Conservation (phyloP, 2,888 invertebrate species). For the Odontocerum albicorne region DNA sequence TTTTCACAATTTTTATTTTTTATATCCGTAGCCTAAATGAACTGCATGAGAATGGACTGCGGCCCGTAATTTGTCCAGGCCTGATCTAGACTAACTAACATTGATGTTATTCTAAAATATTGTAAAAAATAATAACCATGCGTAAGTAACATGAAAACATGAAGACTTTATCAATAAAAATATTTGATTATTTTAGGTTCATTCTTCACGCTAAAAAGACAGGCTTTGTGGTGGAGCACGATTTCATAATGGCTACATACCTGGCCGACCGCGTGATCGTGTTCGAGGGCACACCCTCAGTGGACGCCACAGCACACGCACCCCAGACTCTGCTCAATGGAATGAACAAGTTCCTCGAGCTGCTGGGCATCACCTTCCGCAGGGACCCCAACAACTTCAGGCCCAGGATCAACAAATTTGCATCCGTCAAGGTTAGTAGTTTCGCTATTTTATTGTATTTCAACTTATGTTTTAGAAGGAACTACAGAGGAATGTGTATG, state of each 20-base stretch:
- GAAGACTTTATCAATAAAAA: too few relatives aligned
- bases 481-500: too few relatives aligned
- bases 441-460: background rate
- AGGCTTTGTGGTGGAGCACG: constrained; percentile 99
- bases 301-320: constrained; percentile 84
- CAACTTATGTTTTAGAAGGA: too few relatives aligned
- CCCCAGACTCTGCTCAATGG: constrained; percentile 94
- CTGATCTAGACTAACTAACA: too few relatives aligned
- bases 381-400: constrained; percentile 98
- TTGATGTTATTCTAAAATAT: too few relatives aligned
- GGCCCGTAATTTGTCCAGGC: too few relatives aligned
- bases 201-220: constrained; percentile 99
- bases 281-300: constrained; percentile 93
- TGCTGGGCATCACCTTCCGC: constrained; percentile 96
- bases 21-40: too few relatives aligned
- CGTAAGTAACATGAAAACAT: too few relatives aligned
- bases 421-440: constrained; percentile 83
- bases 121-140: too few relatives aligned
- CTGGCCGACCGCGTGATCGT: constrained; percentile 98
- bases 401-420: constrained; percentile 95
- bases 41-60: too few relatives aligned
- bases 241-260: constrained; percentile 99
- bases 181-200: constrained; percentile 74
- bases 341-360: constrained; percentile 96
- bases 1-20: too few relatives aligned